phyloP scores from a whole-genome alignment of 2,113 vertebrate species.

The Onychorhynchus coronatus region DNA sequence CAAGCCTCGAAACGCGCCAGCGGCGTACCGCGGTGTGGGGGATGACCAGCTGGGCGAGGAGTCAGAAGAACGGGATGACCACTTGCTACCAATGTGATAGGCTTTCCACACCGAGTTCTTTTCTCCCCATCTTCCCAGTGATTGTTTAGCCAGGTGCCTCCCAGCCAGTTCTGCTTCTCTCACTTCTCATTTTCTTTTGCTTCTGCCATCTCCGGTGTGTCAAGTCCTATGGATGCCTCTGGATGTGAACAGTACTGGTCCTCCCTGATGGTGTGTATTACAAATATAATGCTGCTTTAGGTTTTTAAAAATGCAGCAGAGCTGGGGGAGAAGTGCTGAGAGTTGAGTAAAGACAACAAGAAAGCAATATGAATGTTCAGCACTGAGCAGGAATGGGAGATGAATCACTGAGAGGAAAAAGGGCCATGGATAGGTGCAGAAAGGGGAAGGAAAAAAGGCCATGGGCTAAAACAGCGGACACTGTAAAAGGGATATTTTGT shows the following conservation, averaged over 20 bases:
- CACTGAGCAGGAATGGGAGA: neutral
- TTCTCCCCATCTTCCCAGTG: slow-evolving; percentile 21
- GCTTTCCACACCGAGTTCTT: neutral
- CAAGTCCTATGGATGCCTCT: neutral
- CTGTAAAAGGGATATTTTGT: neutral
- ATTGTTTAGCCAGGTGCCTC: slow-evolving; percentile 45
- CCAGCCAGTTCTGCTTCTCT: slow-evolving; percentile 31
- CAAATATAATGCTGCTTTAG: neutral
- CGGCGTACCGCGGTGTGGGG: slow-evolving; percentile 83
- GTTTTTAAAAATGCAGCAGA: neutral
- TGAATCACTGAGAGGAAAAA: neutral
- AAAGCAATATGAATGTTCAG: neutral
- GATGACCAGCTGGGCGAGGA: slow-evolving; percentile 88
- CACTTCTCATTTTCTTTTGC: slow-evolving; percentile 22
- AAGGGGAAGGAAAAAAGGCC: neutral
- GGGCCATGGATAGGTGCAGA: neutral
- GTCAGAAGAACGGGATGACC: slow-evolving; percentile 93
- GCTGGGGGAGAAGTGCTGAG: neutral
- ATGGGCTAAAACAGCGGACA: neutral
- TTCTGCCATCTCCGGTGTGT: neutral
- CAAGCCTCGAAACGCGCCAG: slow-evolving; percentile 75
- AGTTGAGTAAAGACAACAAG: neutral
- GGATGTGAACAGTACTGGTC: neutral
- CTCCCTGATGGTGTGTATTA: neutral
- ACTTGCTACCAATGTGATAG: slow-evolving; percentile 82